Percentiles rank a stretch among this genome's conserved stretches.
Conservation (phyloP, 2,113 vertebrate genomes). For the Cairina moschata region DNA sequence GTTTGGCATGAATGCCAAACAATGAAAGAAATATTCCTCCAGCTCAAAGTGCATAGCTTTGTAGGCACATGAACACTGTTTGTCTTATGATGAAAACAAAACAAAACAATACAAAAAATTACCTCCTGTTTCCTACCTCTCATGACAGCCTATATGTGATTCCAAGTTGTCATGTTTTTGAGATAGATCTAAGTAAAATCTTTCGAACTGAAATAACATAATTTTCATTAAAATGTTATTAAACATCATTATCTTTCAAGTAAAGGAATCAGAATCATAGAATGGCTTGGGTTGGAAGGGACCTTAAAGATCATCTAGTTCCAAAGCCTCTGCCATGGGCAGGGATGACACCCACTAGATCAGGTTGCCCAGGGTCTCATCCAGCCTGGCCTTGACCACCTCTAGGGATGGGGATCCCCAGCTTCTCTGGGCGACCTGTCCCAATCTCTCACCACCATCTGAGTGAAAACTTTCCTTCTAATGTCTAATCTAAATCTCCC, state of each 20-base stretch:
- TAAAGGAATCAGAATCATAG: neutral
- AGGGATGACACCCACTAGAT: too few relatives aligned
- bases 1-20: neutral
- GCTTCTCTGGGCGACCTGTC: too few relatives aligned
- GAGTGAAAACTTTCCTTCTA: too few relatives aligned
- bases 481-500: too few relatives aligned
- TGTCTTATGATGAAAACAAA: neutral
- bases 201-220: too few relatives aligned
- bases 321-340: too few relatives aligned
- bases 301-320: too few relatives aligned
- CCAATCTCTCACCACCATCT: too few relatives aligned
- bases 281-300: too few relatives aligned
- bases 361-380: too few relatives aligned
- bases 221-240: neutral
- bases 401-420: too few relatives aligned
- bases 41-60: neutral
- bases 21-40: neutral
- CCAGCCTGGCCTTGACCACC: too few relatives aligned
- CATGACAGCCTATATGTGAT: neutral
- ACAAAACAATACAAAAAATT: neutral
- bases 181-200: neutral
- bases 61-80: neutral
- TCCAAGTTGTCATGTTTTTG: neutral
- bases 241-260: neutral
- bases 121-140: neutral